phyloP scores from a whole-genome alignment of 2,113 vertebrate genomes.

The Oryzias woworae region DNA sequence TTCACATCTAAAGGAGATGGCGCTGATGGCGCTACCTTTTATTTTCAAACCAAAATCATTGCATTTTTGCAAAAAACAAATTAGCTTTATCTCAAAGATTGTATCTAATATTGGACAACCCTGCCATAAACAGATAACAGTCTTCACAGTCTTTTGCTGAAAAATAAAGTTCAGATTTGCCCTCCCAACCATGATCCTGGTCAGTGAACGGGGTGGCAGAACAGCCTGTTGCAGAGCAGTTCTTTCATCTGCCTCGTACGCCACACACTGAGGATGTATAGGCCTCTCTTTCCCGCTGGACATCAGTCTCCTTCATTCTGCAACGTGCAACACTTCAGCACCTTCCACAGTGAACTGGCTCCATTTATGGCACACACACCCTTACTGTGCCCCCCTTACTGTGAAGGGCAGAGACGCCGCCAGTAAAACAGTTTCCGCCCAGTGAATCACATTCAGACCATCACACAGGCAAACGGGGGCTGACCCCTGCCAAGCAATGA shows the following conservation, averaged over 20 bases:
- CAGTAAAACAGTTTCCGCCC: constrained; percentile 77
- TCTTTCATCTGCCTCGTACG: constrained; percentile 6
- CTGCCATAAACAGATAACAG: neutral
- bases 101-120: neutral
- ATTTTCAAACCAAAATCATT: no score
- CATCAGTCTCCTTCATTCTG: constrained; percentile 59
- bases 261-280: constrained; percentile 39
- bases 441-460: constrained; percentile 76
- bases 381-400: constrained; percentile 38
- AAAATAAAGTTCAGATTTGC: constrained; percentile 21
- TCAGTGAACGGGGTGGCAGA: neutral
- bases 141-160: neutral
- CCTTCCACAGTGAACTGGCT: constrained; percentile 60
- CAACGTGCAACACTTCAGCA: constrained; percentile 54
- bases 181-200: constrained; percentile 12
- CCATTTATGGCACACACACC: constrained; percentile 66
- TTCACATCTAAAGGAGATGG: neutral
- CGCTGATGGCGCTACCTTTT: no score
- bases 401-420: constrained; percentile 62
- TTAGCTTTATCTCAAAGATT: no score
- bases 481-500: constrained; percentile 71
- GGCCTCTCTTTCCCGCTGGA: constrained; percentile 48
- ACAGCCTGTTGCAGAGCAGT: constrained; percentile 56
- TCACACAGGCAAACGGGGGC: constrained; percentile 63
- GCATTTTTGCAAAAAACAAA: no score